Evolutionary conservation across 2,113 vertebrate genomes (phyloP).

Genomic region (Callipepla squamata): DNA sequence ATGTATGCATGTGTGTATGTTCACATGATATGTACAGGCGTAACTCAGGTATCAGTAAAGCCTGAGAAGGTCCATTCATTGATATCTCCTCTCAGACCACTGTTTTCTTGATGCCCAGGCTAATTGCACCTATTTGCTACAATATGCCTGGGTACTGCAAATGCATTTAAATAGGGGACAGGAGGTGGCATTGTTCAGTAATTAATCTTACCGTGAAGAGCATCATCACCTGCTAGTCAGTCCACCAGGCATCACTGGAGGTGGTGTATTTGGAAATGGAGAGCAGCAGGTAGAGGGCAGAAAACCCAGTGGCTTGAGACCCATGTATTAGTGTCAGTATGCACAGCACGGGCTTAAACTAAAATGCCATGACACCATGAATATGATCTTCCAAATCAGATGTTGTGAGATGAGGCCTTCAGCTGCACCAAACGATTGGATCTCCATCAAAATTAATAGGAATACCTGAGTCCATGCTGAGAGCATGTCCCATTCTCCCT

Average conservation of each 20-base stretch:
- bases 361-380: neutral
- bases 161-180: neutral
- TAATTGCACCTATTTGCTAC: slow-evolving; percentile 52
- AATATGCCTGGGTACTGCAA: neutral
- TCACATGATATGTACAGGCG: neutral
- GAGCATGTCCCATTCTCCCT: neutral
- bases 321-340: accelerated
- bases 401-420: neutral
- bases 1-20: neutral
- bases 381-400: neutral
- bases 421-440: neutral
- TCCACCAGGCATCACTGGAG: neutral
- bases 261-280: neutral
- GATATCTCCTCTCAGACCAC: neutral
- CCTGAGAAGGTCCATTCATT: neutral
- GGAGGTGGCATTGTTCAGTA: slow-evolving; percentile 9
- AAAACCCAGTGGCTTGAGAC: neutral
- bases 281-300: neutral
- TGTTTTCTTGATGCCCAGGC: neutral
- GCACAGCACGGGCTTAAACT: neutral
- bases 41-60: neutral
- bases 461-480: neutral
- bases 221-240: neutral
- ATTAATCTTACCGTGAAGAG: neutral
- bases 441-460: neutral